Percentiles rank a stretch among this genome's conserved stretches.
Evolutionary conservation across 2,888 invertebrate genomes (phyloP).

Genomic region (Cremastinae sp.): DNA sequence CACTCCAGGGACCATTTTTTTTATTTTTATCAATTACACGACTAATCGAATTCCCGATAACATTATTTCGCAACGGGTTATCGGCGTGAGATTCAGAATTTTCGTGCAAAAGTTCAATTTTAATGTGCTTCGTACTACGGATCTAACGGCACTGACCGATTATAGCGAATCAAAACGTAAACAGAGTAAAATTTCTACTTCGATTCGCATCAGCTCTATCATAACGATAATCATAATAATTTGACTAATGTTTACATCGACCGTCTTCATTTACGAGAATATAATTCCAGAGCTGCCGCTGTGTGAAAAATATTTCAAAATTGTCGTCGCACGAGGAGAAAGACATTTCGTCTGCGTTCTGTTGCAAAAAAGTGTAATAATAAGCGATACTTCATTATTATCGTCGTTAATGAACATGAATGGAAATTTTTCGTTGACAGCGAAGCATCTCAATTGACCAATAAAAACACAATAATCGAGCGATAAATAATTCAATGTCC

Average conservation of each 20-base stretch:
- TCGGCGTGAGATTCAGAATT: too few relatives aligned
- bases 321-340: too few relatives aligned
- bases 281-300: neutral
- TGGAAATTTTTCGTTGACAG: neutral
- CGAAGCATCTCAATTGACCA: neutral
- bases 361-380: neutral
- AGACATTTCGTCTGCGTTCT: neutral
- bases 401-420: neutral
- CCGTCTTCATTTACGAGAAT: neutral
- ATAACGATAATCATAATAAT: neutral
- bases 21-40: neutral
- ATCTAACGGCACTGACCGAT: too few relatives aligned
- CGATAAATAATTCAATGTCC: constrained; percentile 8
- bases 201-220: too few relatives aligned
- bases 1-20: constrained; percentile 56
- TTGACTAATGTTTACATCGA: neutral
- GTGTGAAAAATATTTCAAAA: too few relatives aligned
- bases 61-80: neutral
- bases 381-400: neutral
- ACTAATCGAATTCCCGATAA: constrained; percentile 21
- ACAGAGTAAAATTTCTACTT: too few relatives aligned
- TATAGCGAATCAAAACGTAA: too few relatives aligned
- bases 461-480: neutral
- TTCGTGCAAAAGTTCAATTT: too few relatives aligned
- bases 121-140: too few relatives aligned